Percentiles rank a stretch among this genome's conserved stretches.
phyloP scores from a whole-genome alignment of 2,113 vertebrate genomes.

The Elachura formosa region DNA sequence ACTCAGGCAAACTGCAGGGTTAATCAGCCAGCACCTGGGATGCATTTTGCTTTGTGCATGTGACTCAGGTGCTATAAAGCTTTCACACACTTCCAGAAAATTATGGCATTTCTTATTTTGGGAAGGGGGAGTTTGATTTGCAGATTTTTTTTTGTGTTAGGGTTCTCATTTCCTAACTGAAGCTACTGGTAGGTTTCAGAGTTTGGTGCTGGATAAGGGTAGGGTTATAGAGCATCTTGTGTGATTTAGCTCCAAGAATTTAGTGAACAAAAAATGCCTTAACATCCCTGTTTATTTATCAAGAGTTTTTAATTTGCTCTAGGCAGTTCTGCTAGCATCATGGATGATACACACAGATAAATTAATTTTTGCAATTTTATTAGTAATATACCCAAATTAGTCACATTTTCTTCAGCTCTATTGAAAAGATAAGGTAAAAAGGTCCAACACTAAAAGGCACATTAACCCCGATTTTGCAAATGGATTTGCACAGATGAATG shows the following conservation, averaged over 20 bases:
- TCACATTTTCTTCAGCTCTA: neutral
- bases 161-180: neutral
- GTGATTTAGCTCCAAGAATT: neutral
- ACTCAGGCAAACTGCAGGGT: neutral
- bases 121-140: neutral
- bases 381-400: neutral
- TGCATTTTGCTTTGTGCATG: neutral
- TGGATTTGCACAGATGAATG: neutral
- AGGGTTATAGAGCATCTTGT: neutral
- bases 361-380: neutral
- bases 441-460: neutral
- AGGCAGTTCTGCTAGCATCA: neutral
- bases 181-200: neutral
- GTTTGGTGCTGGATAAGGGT: neutral
- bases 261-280: neutral
- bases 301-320: neutral
- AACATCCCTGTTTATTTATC: neutral
- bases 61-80: neutral
- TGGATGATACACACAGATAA: neutral
- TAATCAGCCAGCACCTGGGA: neutral
- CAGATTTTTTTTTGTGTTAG: neutral
- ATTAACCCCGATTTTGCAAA: neutral
- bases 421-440: neutral
- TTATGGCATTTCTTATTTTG: neutral
- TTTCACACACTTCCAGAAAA: neutral